Conservation (phyloP, 2,888 invertebrate species). For the Troides oblongomaculatus region DNA sequence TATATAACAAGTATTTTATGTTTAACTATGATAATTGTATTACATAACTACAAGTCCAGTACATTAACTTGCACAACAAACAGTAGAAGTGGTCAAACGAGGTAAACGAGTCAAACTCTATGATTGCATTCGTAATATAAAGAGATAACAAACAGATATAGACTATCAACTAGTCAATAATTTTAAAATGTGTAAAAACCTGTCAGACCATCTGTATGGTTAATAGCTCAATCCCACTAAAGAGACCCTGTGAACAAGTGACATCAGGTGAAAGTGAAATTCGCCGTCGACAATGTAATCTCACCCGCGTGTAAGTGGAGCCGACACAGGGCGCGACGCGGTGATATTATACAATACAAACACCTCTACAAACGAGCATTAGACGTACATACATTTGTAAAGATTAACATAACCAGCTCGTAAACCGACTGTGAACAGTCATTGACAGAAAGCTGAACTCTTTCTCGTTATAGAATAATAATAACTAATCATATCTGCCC, state of each 20-base stretch:
- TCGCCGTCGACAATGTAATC: slow-evolving; percentile 55
- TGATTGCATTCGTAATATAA: too few relatives aligned
- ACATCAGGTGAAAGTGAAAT: slow-evolving; percentile 34
- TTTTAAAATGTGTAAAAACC: not conserved
- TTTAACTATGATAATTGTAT: too few relatives aligned
- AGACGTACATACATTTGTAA: not conserved
- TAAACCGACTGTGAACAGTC: not conserved
- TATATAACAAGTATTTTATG: too few relatives aligned
- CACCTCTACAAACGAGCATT: slow-evolving; percentile 22
- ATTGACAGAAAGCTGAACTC: not conserved
- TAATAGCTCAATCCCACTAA: slow-evolving; percentile 10
- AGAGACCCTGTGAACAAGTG: slow-evolving; percentile 29
- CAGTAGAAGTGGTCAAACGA: too few relatives aligned
- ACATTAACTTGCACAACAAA: too few relatives aligned
- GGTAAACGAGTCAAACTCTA: too few relatives aligned
- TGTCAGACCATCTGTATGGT: not conserved
- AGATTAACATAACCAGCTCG: not conserved
- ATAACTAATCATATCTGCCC: too few relatives aligned
- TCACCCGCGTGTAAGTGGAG: slow-evolving; percentile 42
- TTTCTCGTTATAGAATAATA: too few relatives aligned
- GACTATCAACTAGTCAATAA: not conserved
- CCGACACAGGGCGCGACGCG: slow-evolving; percentile 39
- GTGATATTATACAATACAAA: slow-evolving; percentile 42
- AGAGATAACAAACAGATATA: not conserved
- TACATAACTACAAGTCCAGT: too few relatives aligned